Base-by-base conservation (phyloP, 64 coral and sea anemone species). In the Catalaphyllia jardinei region DNA sequence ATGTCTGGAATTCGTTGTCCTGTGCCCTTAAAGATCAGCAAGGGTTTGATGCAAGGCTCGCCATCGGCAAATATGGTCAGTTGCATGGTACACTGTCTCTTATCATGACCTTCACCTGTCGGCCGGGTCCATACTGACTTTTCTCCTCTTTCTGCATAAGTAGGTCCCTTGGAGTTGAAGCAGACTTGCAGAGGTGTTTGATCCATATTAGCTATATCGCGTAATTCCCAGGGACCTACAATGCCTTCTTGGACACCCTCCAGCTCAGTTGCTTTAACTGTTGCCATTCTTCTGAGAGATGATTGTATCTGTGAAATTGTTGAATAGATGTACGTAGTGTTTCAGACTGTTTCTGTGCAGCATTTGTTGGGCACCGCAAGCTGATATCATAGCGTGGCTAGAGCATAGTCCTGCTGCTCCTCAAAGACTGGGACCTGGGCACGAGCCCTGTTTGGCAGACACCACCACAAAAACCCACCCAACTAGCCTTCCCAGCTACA, bases 291-390 rank as follows among this genome's bases (percentile, higher is more conserved):
- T 77, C 74, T 52, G 74, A 77, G 74, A 77, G n/a, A n/a, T n/a
- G n/a, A n/a, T n/a, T n/a, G n/a, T 77, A 77, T 77, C 74, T 77
- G 74, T 77, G 74, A 77, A 77, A 77, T 77, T 46, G 74, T 77
- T 77, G 74, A 77, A 77, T 49, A 77, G 74, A 77, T 2, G 74
- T 77, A 77, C 74, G 39, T 17, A 77, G 74, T 77, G 74, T 77
- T 77, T 77, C 74, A 77, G 31, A 77, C 11, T 77, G 74, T 39
- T 39, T 39, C 38, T 39, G 38, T 39, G 38, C 38, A 39, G 38
- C 38, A 39, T 39, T 39, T 39, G 74, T 77, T 77, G 74, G 31
- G 10, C 38, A 15, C 74, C 39, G 38, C 74, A 77, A 77, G 74
- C 74, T 77, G 39, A 77, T 77, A 77, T 77, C 74, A 77, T 50